Base-by-base conservation (phyloP, 2,888 invertebrate genomes). In the Sipha maydis region DNA sequence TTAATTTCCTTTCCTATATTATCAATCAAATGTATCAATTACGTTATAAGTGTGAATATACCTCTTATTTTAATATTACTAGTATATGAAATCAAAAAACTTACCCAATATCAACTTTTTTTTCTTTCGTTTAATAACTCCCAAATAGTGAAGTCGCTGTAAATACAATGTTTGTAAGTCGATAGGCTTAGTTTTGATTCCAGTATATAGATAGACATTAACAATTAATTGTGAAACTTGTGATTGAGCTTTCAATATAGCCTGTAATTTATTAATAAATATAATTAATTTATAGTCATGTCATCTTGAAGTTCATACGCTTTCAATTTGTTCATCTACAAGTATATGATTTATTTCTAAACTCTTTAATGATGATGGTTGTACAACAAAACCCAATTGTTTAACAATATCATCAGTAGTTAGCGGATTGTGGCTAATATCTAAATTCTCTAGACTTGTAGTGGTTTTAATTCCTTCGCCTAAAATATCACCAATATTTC, bases 41-140 rank as follows among this genome's bases (percentile, higher is more conserved):
- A 48, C 7, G 48, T 48, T 48, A 48, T 48, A 9, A 41, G 8
- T 41, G 48, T 48, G 14, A 48, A 48, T 48, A 48, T 1, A 14
- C 14, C 14, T 48, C 48, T 48, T 48, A 48, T 14, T 48, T 48
- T 48, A 14, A 48, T 48, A 48, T 48, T 48, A 14, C 48, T 48
- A 3, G 48, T 48, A 48, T 14, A 48, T 48, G 14, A 48, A 48
- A 48, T 48, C 48, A 14, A 48, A 73, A 73, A 3, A 56, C 78
- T 78, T 31, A 79, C 85, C 71, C 71, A 14, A 86, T 71, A 54
- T 86, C 69, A 28, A 86, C 28, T 79, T 71, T 79, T 71, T 86
- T 85, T 69, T 78, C 54, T 77, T 79, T 28, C 38, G 71, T 11
- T 79, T 71, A 34, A 5, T 14, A 28, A 75, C 67, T 25, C 85